Percentiles rank a stretch among this genome's conserved stretches.
Conservation (phyloP, 2,113 vertebrate genomes). For the Scomber colias region DNA sequence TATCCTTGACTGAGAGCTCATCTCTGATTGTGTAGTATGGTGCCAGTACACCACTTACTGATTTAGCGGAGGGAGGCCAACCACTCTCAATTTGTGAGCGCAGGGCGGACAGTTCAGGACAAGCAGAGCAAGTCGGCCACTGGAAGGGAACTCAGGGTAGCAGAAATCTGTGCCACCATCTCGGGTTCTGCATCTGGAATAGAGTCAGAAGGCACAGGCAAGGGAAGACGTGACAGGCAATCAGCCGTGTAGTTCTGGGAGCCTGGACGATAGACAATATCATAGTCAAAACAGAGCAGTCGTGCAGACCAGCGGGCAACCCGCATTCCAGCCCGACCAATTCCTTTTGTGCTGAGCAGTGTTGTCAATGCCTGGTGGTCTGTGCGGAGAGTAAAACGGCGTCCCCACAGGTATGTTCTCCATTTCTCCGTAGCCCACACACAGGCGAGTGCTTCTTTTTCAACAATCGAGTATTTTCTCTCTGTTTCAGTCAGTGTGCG, state of each 20-base stretch:
- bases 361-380: constrained; percentile 22
- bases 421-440: constrained; percentile 4
- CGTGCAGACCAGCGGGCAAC: neutral
- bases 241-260: neutral
- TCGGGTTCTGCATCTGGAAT: neutral
- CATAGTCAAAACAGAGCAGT: neutral
- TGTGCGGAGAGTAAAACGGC: neutral
- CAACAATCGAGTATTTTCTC: neutral
- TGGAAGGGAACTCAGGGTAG: no score
- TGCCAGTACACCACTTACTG: no score
- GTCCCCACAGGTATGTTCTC: constrained; percentile 3
- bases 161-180: no score
- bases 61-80: no score
- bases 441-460: constrained; percentile 4
- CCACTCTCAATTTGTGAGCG: neutral
- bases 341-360: constrained; percentile 9
- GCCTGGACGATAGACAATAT: neutral
- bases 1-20: no score
- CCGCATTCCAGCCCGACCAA: neutral
- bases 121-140: neutral
- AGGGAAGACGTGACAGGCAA: neutral
- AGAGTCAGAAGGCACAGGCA: neutral
- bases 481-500: neutral
- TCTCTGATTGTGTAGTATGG: neutral
- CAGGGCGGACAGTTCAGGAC: neutral